Percentiles rank a stretch among this genome's conserved stretches.
phyloP scores from a whole-genome alignment of 2,888 invertebrate species.

The Cephus pygmeus region DNA sequence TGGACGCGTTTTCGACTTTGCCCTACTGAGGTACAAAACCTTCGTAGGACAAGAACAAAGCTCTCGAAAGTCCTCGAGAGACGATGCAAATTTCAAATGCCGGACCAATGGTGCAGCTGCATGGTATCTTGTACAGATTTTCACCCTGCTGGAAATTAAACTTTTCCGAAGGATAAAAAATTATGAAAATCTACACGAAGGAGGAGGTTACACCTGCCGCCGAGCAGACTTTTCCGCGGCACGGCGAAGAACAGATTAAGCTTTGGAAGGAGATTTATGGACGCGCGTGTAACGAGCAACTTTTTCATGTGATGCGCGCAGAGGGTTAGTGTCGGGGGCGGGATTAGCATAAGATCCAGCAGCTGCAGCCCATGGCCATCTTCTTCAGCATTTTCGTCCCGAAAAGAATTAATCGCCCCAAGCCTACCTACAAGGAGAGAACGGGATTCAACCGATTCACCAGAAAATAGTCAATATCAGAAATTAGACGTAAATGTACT shows the following conservation, averaged over 20 bases:
- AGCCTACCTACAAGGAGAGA: background rate
- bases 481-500: too few species aligned
- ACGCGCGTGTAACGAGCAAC: slow-evolving; percentile 60
- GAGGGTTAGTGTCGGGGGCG: slow-evolving; percentile 51
- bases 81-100: background rate
- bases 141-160: slow-evolving; percentile 16
- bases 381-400: background rate
- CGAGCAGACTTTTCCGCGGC: slow-evolving; percentile 42
- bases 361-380: slow-evolving; percentile 47
- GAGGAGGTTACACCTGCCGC: slow-evolving; percentile 47
- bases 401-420: background rate
- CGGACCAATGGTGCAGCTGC: background rate
- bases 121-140: background rate
- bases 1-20: background rate
- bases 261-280: slow-evolving; percentile 61
- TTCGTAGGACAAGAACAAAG: background rate
- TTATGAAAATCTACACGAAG: slow-evolving; percentile 52
- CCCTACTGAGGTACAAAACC: background rate
- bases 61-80: background rate
- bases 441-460: background rate
- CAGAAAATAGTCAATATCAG: too few species aligned
- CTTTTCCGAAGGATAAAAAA: slow-evolving; percentile 47
- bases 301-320: slow-evolving; percentile 52
- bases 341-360: slow-evolving; percentile 62
- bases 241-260: slow-evolving; percentile 58